Evolutionary conservation across 2,888 invertebrate genomes (phyloP), one percentile per base, ranked within the genome.

Genomic region (Apamea monoglypha): DNA sequence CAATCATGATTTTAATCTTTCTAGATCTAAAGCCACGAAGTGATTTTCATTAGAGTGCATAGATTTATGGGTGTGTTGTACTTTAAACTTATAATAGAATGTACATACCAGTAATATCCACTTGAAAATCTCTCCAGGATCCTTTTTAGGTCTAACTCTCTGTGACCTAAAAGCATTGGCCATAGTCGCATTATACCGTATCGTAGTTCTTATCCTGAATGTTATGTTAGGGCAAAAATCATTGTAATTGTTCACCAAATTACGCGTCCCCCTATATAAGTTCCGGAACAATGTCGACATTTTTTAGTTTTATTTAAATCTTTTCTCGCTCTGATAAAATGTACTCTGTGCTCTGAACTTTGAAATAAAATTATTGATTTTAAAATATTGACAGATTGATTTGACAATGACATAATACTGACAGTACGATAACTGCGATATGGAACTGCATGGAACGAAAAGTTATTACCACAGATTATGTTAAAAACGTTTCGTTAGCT

Each of bases 31-130:
- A 40, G 12, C 2, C n/a, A n/a, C n/a, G 4, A 76, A 56, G 14
- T 47, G 14, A n/a, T 80, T 29, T 5, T 25, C 29, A 59, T 25
- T 29, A 25, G 29, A 74, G 1, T 25, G 16, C 47, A 7, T 61
- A 47, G 12, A 1, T 44, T 1, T 21, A 29, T 14, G 7, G 63
- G 12, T 14, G 14, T 29, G 44, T 21, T 59, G 21, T 25, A n/a
- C 2, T 61, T 75, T 53, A 3, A 69, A 44, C 29, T 47, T 29
- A 21, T 21, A 47, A 16, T 47, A 61, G 12, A 74, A 29, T 61
- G 12, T 73, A 75, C 86, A 90, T 88, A 96, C 96, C 95, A 96
- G 82, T 81, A 96, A 90, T 40, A 96, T 90, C 96, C 96, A 96
- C 91, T 96, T 96, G 84, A 94, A 92, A 67, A 95, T 87, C 91